Evolutionary conservation across 2,888 invertebrate genomes (phyloP), one percentile per base, ranked within the genome.

Genomic region (Hemistola chrysoprasaria): DNA sequence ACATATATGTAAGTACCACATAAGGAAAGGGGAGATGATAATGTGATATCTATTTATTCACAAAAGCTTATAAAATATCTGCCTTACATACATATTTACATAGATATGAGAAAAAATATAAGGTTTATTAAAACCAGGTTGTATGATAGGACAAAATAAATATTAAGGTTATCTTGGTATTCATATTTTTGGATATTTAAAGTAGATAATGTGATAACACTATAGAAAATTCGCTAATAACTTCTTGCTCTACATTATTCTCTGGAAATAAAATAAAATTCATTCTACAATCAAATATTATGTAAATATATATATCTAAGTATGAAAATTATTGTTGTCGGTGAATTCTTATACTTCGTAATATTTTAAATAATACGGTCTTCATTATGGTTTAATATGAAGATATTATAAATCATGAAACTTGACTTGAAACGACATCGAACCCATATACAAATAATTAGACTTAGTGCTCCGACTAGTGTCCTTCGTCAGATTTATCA

Each of bases 401-500:
- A 16, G 16, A 11, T 28, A 32, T 8, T 29, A 34, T 33, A 9
- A 31, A 22, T 20, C 11, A 38, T 8, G 22, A 30, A 31, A 23
- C 8, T 4, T 22, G 31, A 6, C 10, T 6, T 23, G 49, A 49
- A 50, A 50, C 49, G 33, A 52, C 42, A 55, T 47, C 32, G 41
- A 52, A 53, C 39, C 42, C 49, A 53, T 47, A 50, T 58, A 33
- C 48, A 61, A 54, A 53, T 65, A 59, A 61, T 59, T 60, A 65
- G 74, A 74, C 73, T 76, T 74, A 74, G 72, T 69, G 57, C 55
- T 67, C 34, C 62, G 72, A 74, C 71, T 77, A 76, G 76, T 59
- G 67, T 62, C 38, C 22, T 30, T 26, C 40, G 39, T 26, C 45
- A 28, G 32, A 36, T 22, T 20, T n/a, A n/a, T n/a, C n/a, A 16